Conservation (phyloP, 2,113 vertebrate genomes). For the Prunella himalayana region DNA sequence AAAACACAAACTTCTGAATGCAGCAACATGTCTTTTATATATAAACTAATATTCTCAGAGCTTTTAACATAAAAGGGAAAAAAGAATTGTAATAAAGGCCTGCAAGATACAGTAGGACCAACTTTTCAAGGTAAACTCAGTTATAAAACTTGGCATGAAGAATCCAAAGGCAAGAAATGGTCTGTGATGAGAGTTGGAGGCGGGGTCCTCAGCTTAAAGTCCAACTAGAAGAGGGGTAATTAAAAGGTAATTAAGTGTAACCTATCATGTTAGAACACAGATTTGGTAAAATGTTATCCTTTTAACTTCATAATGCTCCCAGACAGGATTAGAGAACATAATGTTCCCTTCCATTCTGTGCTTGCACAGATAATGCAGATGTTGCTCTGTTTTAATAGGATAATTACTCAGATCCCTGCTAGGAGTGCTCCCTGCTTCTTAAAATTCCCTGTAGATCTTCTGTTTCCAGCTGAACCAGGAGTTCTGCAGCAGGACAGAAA, state of each 20-base stretch:
- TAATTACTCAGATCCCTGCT: conserved; percentile 30
- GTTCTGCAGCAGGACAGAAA: neutral
- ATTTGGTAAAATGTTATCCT: conserved; percentile 44
- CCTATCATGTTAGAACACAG: conserved; percentile 6
- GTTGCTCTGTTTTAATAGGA: conserved; percentile 27
- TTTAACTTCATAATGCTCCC: conserved; percentile 32
- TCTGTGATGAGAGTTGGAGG: neutral
- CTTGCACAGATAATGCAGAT: conserved; percentile 32
- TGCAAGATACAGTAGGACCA: neutral
- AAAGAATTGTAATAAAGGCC: neutral
- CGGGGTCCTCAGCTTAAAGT: neutral
- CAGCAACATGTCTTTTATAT: neutral
- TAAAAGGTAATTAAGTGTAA: conserved; percentile 37
- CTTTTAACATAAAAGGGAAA: neutral
- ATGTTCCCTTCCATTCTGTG: neutral
- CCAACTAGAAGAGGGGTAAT: neutral
- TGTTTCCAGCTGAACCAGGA: neutral
- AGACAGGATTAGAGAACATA: conserved; percentile 35
- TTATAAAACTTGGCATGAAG: neutral
- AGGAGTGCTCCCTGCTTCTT: neutral
- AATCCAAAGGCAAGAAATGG: neutral
- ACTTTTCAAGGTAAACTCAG: neutral
- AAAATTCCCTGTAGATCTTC: neutral
- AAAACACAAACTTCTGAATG: neutral
- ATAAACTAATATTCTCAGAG: neutral